Base-by-base conservation (phyloP, 35 echinoderm and acorn worm species). In the Amphiura filiformis region DNA sequence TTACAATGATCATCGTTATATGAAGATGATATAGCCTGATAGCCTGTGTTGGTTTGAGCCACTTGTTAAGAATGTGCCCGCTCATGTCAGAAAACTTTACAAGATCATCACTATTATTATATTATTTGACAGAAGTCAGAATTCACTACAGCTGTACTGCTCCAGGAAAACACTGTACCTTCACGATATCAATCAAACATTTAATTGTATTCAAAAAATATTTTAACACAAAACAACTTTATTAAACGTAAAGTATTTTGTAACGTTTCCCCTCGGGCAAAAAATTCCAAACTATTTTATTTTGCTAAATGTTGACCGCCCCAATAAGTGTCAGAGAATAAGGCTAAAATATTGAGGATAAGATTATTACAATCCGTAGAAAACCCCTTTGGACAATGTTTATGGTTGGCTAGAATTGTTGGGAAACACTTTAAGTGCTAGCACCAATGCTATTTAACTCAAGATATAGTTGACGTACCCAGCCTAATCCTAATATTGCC, bases 281-380 rank as follows among this genome's bases (percentile, higher is more conserved):
- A 9, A 47, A 47, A 47, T 47, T 47, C 41, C 41, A 47, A 47
- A 47, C 41, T 47, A 47, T 47, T 47, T 70, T 70, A n/a, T 70
- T 70, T 70, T 70, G 28, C 61, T 70, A 70, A 70, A 70, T 70
- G 61, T 70, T 70, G 61, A 70, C 61, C 61, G 61, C 61, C 61
- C 61, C 15, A 13, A 30, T 13, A 30, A 70, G 61, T 70, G 26
- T 17, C 4, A 70, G 26, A 70, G 28, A 26, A 70, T 13, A 70
- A 23, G 26, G 61, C 26, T 2, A 17, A 70, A 15, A 70, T 70
- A 70, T 70, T 70, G 28, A n/a, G 28, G 15, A 70, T 11, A 70
- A 70, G 61, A 70, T 70, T 70, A 70, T n/a, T 15, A 26, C 61
- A 70, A 70, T 70, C 28, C 26, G 28, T 70, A 3, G 61, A 70